These are phyloP conservation scores for Mesoclemmys tuberculata DNA, from an alignment of 2,113 vertebrate genomes.

Conservation along the genomic window DNA sequence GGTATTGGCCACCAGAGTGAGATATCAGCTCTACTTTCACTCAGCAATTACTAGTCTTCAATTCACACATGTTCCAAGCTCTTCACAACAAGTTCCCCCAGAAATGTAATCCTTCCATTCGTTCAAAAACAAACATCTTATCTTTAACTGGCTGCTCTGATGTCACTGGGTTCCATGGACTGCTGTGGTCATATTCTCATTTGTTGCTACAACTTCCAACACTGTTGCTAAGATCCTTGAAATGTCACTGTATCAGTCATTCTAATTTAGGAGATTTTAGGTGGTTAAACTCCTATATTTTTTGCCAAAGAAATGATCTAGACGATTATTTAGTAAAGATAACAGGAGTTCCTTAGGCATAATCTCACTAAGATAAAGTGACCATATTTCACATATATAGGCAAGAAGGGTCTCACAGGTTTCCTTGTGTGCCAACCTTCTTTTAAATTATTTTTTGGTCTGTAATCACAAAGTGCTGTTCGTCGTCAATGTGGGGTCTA, in stretches of 20 bases:
- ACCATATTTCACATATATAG: neutral
- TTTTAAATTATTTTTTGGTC: neutral
- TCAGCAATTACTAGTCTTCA: neutral
- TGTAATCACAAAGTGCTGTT: rapidly evolving
- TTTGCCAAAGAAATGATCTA: neutral
- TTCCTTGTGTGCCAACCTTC: no score
- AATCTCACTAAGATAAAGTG: no score
- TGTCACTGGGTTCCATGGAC: neutral
- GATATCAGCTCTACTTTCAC: neutral
- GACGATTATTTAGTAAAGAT: neutral
- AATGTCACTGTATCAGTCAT: neutral
- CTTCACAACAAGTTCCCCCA: neutral
- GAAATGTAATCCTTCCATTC: neutral
- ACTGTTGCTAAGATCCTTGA: neutral
- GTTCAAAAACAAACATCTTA: neutral
- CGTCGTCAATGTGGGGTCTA: rapidly evolving
- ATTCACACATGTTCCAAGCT: neutral
- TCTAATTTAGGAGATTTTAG: neutral
- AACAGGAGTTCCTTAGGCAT: neutral
- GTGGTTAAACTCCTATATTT: neutral
- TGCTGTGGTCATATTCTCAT: neutral
- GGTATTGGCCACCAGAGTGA: neutral
- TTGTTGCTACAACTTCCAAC: neutral
- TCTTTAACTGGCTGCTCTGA: neutral
- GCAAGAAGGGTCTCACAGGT: neutral